Evolutionary conservation across 2,888 invertebrate species (phyloP).

Genomic region (Apomyelois bistriatella): DNA sequence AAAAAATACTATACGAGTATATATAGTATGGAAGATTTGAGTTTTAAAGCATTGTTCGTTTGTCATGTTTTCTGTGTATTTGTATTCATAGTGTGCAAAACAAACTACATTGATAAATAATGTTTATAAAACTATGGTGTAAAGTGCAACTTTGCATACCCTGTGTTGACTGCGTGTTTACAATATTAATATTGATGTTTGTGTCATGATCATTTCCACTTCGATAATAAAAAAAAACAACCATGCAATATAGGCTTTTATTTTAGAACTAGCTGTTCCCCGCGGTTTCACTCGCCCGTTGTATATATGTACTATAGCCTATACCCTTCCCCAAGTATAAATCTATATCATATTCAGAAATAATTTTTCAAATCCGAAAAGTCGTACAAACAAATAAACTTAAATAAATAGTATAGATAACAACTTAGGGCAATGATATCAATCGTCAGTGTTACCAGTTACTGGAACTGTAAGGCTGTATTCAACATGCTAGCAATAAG

Average conservation of each 20-base stretch:
- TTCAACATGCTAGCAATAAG: no score
- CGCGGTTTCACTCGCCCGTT: no score
- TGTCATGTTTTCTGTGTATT: background rate
- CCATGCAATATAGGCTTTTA: slow-evolving; percentile 25
- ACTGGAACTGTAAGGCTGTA: no score
- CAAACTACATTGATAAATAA: background rate
- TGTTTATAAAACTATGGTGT: background rate
- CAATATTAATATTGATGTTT: slow-evolving; percentile 8
- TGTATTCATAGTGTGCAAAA: background rate
- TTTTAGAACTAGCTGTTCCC: slow-evolving; percentile 11
- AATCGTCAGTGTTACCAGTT: no score
- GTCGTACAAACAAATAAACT: no score
- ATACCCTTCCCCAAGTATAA: no score
- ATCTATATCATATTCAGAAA: no score
- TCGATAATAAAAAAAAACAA: slow-evolving; percentile 32
- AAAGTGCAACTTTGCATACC: background rate
- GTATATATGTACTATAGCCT: no score
- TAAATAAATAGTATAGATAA: no score
- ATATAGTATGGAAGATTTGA: background rate
- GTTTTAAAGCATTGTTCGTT: background rate
- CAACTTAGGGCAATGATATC: no score
- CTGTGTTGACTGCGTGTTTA: slow-evolving; percentile 15
- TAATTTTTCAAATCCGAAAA: no score
- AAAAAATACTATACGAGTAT: no score
- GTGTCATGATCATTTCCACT: slow-evolving; percentile 21